Conservation (phyloP, 2,888 invertebrate genomes). For the Malacosoma neustria region DNA sequence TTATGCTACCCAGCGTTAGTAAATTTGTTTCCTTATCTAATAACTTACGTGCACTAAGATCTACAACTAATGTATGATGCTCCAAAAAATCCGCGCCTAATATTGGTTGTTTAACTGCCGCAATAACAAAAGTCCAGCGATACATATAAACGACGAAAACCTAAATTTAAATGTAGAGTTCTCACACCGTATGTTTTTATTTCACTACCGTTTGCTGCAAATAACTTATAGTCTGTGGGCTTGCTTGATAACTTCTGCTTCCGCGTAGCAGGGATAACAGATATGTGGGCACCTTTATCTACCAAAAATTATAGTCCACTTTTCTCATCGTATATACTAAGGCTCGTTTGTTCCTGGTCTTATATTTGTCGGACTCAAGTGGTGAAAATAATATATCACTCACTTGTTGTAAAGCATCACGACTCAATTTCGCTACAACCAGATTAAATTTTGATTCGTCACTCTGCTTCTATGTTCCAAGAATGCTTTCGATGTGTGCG, state of each 20-base stretch:
- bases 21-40: constrained; percentile 13
- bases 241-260: background rate
- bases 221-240: constrained; percentile 9
- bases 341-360: background rate
- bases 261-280: background rate
- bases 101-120: constrained; percentile 16
- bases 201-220: constrained; percentile 12
- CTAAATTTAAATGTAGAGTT: constrained; percentile 12
- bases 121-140: constrained; percentile 16
- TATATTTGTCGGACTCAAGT: background rate
- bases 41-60: constrained; percentile 9
- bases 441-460: background rate
- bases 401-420: background rate
- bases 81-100: constrained; percentile 19
- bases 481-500: background rate
- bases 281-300: constrained; percentile 7
- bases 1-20: constrained; percentile 5
- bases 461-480: background rate
- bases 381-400: background rate
- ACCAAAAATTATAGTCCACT: constrained; percentile 6
- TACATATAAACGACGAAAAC: constrained; percentile 13
- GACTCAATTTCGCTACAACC: background rate
- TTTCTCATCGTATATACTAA: constrained; percentile 5
- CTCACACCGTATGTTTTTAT: constrained; percentile 11
- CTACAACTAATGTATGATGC: constrained; percentile 13